Evolutionary conservation across 2,113 vertebrate genomes (phyloP), one percentile per base, ranked within the genome.

Genomic region (Oreochromis spilurus): DNA sequence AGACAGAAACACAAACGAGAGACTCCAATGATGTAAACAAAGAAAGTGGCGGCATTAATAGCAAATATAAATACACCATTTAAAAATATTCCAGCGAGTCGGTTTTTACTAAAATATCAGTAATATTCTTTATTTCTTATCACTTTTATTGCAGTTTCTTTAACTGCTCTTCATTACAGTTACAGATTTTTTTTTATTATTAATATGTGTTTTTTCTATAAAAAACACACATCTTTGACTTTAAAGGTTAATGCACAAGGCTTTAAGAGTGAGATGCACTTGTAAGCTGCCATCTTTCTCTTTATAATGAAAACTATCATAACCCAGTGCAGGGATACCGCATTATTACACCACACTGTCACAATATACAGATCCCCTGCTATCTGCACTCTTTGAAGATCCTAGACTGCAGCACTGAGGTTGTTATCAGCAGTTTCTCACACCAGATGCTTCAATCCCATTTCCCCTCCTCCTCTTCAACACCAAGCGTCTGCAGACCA

Each of bases 361-460:
- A 75, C 11, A 29, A 9, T 60, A 43, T 72, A 88, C 75, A 81
- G 36, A 81, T 83, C 85, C 36, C 2, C 40, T 75, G 79, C 38
- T 57, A 54, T 82, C 77, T 65, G 38, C 78, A 50, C 45, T 67
- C 52, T 65, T 38, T 62, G 53, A 82, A 38, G 58, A 77, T 34
- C 72, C 78, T 87, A 79, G 79, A 84, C 24, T 77, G 79, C 82
- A 55, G 82, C 79, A 52, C 48, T 16, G 55, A 87, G 77, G 60
- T 48, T 79, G 12, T 84, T 75, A 79, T 87, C 87, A 36, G 89
- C 21, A n/a, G 7, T 83, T 91, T 93, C 81, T 89, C 91, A 90
- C 90, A 86, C 84, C 93, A 92, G 90, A 93, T 90, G 90, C 90
- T 84, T 89, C 81, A 45, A 70, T 81, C 79, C 40, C 84, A 65